Evolutionary conservation across 2,797 vertebrate species (phyloP), one percentile per base, ranked within the genome.

Genomic region (Gymnoscopelus microlampas): DNA sequence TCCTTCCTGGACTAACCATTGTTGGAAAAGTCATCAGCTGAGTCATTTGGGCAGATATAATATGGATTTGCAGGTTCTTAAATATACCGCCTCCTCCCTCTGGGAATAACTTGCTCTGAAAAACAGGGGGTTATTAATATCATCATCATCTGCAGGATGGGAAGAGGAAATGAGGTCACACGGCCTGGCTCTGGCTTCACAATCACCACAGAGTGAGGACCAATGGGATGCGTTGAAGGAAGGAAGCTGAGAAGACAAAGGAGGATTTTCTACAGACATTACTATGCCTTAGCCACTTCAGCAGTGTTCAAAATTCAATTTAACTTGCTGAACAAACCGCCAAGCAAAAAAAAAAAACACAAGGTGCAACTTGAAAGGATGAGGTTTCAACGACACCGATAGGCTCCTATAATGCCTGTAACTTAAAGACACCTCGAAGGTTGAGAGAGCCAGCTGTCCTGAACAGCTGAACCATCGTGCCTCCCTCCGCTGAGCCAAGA

Each of bases 391-490:
- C n/a, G 53, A 68, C 63, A 57, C 57, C 77, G 56, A 69, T 39
- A 29, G 69, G 53, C 66, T 63, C 54, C 15, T 13, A 15, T 10
- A 50, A 59, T 71, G 77, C 59, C 70, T 66, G 35, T 71, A 61
- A 71, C 65, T 15, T 19, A 44, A n/a, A 65, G 77, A 77, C 79
- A 76, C 75, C 76, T 79, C 60, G 35, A 68, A 73, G 76, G 56
- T 39, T 53, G 15, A 23, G 23, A 57, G 65, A 79, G 53, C 57
- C 91, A 92, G 87, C 86, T 93, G 93, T 89, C 87, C 64, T 13
- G 4, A 81, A 90, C 93, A 94, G 92, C 91, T 94, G 93, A 93
- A 84, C 13, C 56, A 83, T 82, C 19, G 48, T 75, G 78, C 73
- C 83, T 87, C 88, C 83, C 65, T 65, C 47, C 63, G 68, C 63